These are phyloP conservation scores for Diorhabda carinulata DNA, from an alignment of 1,140 invertebrate genomes.

Conservation along the genomic window DNA sequence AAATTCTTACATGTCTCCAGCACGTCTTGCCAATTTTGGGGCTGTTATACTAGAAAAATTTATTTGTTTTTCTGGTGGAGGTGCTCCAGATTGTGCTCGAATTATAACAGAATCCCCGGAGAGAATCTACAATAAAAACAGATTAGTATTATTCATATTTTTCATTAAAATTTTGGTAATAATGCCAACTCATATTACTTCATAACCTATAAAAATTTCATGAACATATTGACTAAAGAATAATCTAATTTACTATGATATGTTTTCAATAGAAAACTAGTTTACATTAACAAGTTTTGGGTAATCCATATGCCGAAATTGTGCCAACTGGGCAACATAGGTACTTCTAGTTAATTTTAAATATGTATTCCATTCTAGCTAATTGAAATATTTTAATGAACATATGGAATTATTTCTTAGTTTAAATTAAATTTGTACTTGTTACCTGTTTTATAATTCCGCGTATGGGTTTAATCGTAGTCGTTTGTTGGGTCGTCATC, in stretches of 20 bases:
- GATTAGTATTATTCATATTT: conserved; percentile 34
- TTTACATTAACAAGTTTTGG: neutral
- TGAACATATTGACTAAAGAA: conserved; percentile 23
- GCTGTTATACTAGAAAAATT: conserved; percentile 87
- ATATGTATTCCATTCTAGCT: conserved; percentile 4
- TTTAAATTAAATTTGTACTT: conserved; percentile 29
- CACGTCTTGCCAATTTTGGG: conserved; percentile 81
- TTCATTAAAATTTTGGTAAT: conserved; percentile 16
- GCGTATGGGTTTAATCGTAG: conserved; percentile 47
- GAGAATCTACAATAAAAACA: conserved; percentile 61
- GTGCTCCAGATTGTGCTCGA: conserved; percentile 73
- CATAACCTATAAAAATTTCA: conserved; percentile 20
- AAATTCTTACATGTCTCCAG: conserved; percentile 53
- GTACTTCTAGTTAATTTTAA: conserved; percentile 12
- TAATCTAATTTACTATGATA: conserved; percentile 2
- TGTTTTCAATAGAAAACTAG: neutral
- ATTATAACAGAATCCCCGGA: conserved; percentile 90
- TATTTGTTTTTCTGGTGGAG: conserved; percentile 87
- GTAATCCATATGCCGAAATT: conserved; percentile 27
- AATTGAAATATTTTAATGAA: conserved; percentile 1
- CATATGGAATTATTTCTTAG: conserved; percentile 7
- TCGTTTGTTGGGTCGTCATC: conserved; percentile 51
- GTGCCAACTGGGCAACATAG: conserved; percentile 34
- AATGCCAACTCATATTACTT: conserved; percentile 20
- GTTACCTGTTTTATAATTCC: conserved; percentile 58